Conservation (phyloP, 2,113 vertebrate species). For the Cephalopterus ornatus region DNA sequence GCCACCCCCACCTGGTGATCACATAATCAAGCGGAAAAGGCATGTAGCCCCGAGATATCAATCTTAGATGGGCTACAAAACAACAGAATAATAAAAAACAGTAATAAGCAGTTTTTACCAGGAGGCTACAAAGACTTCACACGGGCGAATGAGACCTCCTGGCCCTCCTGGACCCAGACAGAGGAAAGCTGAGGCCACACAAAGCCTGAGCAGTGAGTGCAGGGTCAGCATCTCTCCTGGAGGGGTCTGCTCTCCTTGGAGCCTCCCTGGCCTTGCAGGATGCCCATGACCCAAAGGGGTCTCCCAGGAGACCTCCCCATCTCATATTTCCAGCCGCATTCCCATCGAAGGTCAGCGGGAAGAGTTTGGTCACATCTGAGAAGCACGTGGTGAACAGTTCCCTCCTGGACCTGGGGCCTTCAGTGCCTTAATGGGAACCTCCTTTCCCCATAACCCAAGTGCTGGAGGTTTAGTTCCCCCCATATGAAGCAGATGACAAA, state of each 20-base stretch:
- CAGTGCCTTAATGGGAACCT: background rate
- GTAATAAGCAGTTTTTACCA: background rate
- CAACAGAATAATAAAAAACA: background rate
- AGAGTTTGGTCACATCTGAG: background rate
- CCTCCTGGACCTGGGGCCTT: background rate
- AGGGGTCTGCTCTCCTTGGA: background rate
- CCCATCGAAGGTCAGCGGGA: background rate
- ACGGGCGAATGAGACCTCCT: background rate
- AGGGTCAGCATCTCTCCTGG: background rate
- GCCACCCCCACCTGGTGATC: background rate
- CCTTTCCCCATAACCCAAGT: background rate
- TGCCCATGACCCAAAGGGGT: background rate
- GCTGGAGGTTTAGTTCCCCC: background rate
- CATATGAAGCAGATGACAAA: background rate
- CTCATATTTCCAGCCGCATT: background rate
- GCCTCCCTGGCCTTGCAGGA: background rate
- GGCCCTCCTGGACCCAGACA: background rate
- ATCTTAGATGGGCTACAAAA: background rate
- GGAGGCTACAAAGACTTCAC: background rate
- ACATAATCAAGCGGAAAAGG: background rate
- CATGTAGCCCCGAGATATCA: background rate
- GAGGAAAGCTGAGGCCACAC: background rate
- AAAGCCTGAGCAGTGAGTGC: background rate
- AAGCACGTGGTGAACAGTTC: background rate
- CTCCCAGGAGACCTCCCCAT: accelerated